phyloP scores from a whole-genome alignment of 2,797 vertebrate species.

The Scolopax bukidnonensis region DNA sequence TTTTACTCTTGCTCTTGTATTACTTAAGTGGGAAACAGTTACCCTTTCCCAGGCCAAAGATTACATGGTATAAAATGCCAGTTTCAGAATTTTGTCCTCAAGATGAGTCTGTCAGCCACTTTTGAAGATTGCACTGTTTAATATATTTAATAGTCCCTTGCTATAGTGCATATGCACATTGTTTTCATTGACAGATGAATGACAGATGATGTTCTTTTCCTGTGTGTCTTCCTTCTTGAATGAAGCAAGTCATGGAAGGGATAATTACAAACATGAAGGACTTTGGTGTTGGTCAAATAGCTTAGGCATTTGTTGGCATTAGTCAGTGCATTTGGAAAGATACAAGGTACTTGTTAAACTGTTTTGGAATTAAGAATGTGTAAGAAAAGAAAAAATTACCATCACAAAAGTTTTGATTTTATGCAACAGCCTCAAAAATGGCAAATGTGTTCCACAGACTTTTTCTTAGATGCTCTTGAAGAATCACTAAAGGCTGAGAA shows the following conservation, averaged over 20 bases:
- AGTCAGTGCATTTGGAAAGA: background rate
- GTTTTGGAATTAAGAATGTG: background rate
- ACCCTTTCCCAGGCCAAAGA: too few species aligned
- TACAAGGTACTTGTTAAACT: background rate
- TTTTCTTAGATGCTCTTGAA: background rate
- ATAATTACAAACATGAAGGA: background rate
- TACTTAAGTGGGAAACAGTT: too few species aligned
- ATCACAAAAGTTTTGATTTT: background rate
- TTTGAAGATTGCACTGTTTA: background rate
- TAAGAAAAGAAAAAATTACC: background rate
- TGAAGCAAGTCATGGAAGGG: background rate
- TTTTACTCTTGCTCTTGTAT: too few species aligned
- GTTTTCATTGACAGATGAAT: background rate
- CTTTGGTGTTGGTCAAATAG: fast-evolving
- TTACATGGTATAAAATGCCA: background rate
- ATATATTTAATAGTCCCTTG: background rate
- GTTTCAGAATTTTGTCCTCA: background rate
- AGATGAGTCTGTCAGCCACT: background rate
- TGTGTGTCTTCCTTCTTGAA: background rate
- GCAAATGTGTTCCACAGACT: background rate
- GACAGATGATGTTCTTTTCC: background rate
- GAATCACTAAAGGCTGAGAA: background rate
- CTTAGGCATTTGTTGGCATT: background rate
- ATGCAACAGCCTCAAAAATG: background rate
- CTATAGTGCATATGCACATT: background rate